These are phyloP conservation scores for Lynx canadensis DNA, from an alignment of 2,113 vertebrate species.

Conservation along the genomic window DNA sequence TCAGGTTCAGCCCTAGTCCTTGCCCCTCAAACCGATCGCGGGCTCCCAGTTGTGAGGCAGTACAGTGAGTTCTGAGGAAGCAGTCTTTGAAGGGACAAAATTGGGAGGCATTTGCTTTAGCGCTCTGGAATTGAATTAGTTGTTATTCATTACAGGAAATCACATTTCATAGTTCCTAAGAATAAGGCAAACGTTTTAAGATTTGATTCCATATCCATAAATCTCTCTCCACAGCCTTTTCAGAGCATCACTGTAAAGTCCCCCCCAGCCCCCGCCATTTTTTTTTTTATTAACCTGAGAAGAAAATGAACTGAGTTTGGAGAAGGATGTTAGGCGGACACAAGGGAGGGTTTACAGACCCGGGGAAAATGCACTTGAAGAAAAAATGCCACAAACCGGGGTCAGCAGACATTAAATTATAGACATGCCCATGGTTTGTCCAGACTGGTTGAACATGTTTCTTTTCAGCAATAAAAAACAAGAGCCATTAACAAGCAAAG, in stretches of 20 bases:
- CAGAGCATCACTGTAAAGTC: neutral
- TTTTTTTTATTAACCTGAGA: conserved; percentile 17
- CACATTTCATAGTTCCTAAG: conserved; percentile 9
- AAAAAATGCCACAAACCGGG: conserved; percentile 28
- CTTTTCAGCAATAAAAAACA: conserved; percentile 62
- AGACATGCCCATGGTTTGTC: conserved; percentile 54
- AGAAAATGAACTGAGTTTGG: conserved; percentile 42
- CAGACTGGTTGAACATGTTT: conserved; percentile 56
- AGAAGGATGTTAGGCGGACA: neutral
- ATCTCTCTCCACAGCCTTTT: neutral
- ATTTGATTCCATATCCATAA: neutral
- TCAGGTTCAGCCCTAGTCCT: neutral
- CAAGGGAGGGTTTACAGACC: neutral
- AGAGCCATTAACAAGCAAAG: conserved; percentile 68
- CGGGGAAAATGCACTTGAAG: conserved; percentile 41
- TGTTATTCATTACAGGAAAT: conserved; percentile 15
- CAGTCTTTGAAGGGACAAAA: neutral
- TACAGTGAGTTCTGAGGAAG: neutral
- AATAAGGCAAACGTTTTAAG: neutral
- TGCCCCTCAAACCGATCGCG: neutral
- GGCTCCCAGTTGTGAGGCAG: neutral
- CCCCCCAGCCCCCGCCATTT: neutral
- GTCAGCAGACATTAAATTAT: conserved; percentile 66
- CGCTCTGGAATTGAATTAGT: neutral
- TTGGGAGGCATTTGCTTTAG: neutral